phyloP scores from a whole-genome alignment of 1,140 invertebrate species.

The Hetaerina americana region DNA sequence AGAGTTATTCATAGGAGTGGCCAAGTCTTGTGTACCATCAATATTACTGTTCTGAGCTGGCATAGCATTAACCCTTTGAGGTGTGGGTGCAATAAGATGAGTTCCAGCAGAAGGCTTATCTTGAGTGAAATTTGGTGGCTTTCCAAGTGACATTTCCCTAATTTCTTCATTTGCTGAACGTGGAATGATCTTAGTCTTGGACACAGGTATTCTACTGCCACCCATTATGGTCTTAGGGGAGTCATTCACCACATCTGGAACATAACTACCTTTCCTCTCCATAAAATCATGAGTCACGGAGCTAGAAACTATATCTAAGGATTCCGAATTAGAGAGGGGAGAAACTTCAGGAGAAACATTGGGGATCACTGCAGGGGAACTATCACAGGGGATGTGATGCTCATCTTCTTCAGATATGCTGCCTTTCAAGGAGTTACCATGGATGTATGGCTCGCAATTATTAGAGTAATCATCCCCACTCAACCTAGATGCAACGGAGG shows the following conservation, averaged over 20 bases:
- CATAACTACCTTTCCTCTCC: not conserved
- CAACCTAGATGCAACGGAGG: too few relatives aligned
- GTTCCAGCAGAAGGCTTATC: slow-evolving; percentile 12
- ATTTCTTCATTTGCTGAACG: not conserved
- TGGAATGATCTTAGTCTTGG: not conserved
- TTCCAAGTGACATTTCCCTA: not conserved
- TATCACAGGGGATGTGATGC: not conserved
- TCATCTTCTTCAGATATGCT: too few relatives aligned
- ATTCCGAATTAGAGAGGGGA: not conserved
- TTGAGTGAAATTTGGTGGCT: slow-evolving; percentile 14
- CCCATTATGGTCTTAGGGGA: not conserved
- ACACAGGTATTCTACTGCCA: not conserved
- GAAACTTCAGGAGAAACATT: not conserved
- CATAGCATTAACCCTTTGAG: slow-evolving; percentile 7
- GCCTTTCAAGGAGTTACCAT: too few relatives aligned
- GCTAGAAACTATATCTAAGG: not conserved
- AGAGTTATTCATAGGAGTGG: not conserved
- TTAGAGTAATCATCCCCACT: too few relatives aligned
- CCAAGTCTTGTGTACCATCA: not conserved
- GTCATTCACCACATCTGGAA: not conserved
- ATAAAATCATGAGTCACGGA: not conserved
- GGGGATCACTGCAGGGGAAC: not conserved
- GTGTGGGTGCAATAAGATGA: slow-evolving; percentile 11
- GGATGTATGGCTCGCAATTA: too few relatives aligned
- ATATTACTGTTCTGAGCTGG: not conserved